phyloP scores from a whole-genome alignment of 1,140 invertebrate species.

The Trichoplusia ni region DNA sequence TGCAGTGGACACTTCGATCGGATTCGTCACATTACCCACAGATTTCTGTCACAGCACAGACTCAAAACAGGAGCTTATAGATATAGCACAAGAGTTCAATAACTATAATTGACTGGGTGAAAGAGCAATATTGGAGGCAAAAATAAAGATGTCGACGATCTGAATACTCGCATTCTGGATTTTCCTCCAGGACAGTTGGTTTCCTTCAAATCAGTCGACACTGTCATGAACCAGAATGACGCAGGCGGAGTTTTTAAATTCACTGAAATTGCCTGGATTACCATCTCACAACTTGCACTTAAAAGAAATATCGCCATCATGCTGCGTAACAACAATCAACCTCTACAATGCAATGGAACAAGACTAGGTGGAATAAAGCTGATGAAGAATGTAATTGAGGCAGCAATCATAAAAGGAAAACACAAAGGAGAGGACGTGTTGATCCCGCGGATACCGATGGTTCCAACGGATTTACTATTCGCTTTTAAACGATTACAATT shows the following conservation, averaged over 20 bases:
- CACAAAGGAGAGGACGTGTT: constrained; percentile 47
- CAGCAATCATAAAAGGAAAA: constrained; percentile 41
- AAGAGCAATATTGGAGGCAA: constrained; percentile 65
- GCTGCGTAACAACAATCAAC: constrained; percentile 64
- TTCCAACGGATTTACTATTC: constrained; percentile 38
- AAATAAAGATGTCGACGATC: constrained; percentile 62
- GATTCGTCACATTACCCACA: constrained; percentile 43
- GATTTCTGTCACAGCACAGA: constrained; percentile 44
- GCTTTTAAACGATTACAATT: constrained; percentile 27
- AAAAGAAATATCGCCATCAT: constrained; percentile 64
- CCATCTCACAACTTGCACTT: constrained; percentile 44
- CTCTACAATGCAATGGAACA: constrained; percentile 74
- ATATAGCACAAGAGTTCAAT: constrained; percentile 42
- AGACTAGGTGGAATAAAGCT: constrained; percentile 64
- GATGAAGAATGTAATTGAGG: constrained; percentile 50
- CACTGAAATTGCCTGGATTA: constrained; percentile 55
- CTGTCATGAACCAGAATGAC: constrained; percentile 51
- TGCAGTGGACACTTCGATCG: constrained; percentile 46
- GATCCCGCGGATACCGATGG: constrained; percentile 43
- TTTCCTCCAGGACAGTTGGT: constrained; percentile 46
- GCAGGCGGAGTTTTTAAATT: constrained; percentile 67
- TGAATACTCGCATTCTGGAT: constrained; percentile 48
- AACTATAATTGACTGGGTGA: constrained; percentile 65
- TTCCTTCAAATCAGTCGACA: constrained; percentile 61
- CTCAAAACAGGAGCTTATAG: constrained; percentile 45